Conservation (phyloP, 2,888 invertebrate species). For the Trachelus iudaicus region DNA sequence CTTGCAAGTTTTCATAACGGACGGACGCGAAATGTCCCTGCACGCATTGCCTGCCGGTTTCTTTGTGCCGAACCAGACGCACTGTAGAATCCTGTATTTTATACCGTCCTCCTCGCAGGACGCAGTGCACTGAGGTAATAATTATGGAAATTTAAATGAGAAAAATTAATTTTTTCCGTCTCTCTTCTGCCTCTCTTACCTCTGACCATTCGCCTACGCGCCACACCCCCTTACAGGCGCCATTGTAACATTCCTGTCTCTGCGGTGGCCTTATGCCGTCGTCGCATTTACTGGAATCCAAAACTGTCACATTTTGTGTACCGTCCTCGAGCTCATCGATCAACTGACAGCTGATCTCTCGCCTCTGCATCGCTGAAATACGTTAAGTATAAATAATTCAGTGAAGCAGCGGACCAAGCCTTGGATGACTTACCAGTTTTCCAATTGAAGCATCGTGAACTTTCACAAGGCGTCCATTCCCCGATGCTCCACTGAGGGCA, state of each 20-base stretch:
- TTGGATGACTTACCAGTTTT: constrained; percentile 70
- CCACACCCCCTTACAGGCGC: constrained; percentile 92
- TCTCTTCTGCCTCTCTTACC: constrained; percentile 69
- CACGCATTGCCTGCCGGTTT: constrained; percentile 89
- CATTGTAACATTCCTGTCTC: constrained; percentile 82
- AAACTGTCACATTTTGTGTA: constrained; percentile 67
- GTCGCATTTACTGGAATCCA: constrained; percentile 75
- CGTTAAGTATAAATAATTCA: neutral
- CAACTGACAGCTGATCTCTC: constrained; percentile 74
- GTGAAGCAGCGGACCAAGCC: neutral
- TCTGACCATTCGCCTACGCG: constrained; percentile 92
- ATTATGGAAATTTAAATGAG: neutral
- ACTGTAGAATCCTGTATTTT: constrained; percentile 89
- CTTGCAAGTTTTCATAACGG: constrained; percentile 81
- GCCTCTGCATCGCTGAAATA: constrained; percentile 76
- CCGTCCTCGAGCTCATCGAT: constrained; percentile 64
- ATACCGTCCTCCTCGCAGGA: constrained; percentile 85
- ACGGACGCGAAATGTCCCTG: constrained; percentile 79
- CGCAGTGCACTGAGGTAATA: constrained; percentile 80
- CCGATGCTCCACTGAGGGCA: constrained; percentile 80
- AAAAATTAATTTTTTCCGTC: neutral
- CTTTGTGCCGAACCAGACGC: constrained; percentile 91
- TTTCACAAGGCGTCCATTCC: constrained; percentile 79
- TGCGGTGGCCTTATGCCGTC: constrained; percentile 79
- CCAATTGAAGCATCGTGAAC: constrained; percentile 80